A percentile compares a stretch with the other conserved stretches of the same genome.
Evolutionary conservation across 2,888 invertebrate species (phyloP).

Genomic region (Orthosia gracilis): DNA sequence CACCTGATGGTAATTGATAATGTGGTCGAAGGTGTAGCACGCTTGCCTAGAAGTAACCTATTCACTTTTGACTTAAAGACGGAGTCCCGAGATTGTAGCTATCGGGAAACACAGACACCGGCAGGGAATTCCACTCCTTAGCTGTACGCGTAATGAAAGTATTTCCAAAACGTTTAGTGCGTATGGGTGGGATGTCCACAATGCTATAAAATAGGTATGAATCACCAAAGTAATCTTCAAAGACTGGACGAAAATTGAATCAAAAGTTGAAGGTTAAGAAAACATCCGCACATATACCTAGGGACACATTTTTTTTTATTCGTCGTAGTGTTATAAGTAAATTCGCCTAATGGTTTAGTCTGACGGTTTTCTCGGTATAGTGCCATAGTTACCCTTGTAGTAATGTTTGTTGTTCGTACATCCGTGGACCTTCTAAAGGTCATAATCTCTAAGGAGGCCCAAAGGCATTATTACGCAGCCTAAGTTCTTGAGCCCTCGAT

Average conservation of each 20-base stretch:
- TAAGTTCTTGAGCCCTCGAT: constrained; percentile 74
- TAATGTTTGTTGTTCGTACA: constrained; percentile 66
- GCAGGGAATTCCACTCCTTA: no score
- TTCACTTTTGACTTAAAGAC: no score
- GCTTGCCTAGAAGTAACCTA: no score
- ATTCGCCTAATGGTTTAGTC: constrained; percentile 45
- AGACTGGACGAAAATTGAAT: constrained; percentile 28
- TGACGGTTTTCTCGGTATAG: constrained; percentile 57
- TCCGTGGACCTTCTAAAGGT: constrained; percentile 72
- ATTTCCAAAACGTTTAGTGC: no score
- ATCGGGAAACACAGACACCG: no score
- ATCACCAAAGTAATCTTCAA: constrained; percentile 19
- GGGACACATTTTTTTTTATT: constrained; percentile 57
- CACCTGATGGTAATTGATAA: no score
- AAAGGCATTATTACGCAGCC: constrained; percentile 74
- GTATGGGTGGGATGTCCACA: no score
- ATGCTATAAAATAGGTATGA: constrained; percentile 6
- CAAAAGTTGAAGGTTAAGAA: constrained; percentile 21
- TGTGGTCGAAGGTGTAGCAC: no score
- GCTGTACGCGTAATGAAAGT: no score
- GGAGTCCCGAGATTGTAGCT: no score
- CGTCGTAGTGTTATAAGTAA: constrained; percentile 43
- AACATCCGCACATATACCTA: constrained; percentile 21
- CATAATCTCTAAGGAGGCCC: constrained; percentile 76
- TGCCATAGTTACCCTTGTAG: constrained; percentile 70